phyloP scores from a whole-genome alignment of 2,888 invertebrate species.

The Venustoraphidia nigricollis region DNA sequence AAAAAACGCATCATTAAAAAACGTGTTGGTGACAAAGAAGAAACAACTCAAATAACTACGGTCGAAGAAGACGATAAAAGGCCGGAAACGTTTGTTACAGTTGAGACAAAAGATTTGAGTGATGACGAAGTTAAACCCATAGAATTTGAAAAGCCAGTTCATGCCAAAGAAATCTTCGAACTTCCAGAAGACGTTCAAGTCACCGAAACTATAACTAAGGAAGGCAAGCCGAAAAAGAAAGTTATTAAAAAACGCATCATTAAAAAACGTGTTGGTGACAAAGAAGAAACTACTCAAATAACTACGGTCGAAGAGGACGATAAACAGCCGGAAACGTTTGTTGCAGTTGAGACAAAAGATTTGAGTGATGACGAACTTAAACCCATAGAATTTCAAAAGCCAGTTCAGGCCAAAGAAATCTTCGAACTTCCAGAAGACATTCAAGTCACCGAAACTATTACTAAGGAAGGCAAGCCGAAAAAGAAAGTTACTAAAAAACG shows the following conservation, averaged over 20 bases:
- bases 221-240: conserved; percentile 22
- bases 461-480: conserved; percentile 16
- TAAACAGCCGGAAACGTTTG: conserved; percentile 19
- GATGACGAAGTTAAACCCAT: conserved; percentile 15
- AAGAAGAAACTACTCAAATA: conserved; percentile 27
- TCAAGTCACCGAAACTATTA: conserved; percentile 15
- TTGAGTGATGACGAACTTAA: too few relatives aligned
- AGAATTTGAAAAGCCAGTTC: conserved; percentile 13
- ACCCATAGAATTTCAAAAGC: conserved; percentile 11
- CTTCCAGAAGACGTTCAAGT: conserved; percentile 23
- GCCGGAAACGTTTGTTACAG: conserved; percentile 14
- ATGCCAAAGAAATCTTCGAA: conserved; percentile 15
- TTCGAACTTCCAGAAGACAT: conserved; percentile 16
- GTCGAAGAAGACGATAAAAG: conserved; percentile 14
- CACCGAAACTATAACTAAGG: conserved; percentile 23
- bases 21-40: conserved; percentile 17
- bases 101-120: conserved; percentile 13
- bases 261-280: too few relatives aligned
- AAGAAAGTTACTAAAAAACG: conserved; percentile 18
- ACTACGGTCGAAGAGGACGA: conserved; percentile 21
- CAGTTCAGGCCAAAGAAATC: conserved; percentile 2
- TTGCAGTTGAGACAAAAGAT: conserved; percentile 13
- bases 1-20: conserved; percentile 27
- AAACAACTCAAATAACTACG: conserved; percentile 13
- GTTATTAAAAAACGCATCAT: too few relatives aligned